Conservation (phyloP, 2,113 vertebrate genomes). For the Pseudorectes ferrugineus region DNA sequence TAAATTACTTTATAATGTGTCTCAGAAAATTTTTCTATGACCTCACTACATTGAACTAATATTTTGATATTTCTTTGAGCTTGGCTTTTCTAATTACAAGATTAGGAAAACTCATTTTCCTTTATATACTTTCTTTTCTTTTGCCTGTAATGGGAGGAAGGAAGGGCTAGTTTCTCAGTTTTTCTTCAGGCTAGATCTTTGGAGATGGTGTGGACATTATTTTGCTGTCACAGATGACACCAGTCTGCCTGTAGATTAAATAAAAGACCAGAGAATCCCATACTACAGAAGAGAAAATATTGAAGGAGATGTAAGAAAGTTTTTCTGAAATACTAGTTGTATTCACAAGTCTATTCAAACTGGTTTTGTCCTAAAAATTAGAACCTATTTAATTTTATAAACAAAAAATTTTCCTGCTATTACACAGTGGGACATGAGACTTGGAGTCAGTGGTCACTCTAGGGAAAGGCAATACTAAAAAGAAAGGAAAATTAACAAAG, state of each 20-base stretch:
- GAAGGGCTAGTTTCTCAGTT: background rate
- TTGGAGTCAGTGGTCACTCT: background rate
- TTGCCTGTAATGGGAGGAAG: background rate
- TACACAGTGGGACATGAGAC: background rate
- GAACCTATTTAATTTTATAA: background rate
- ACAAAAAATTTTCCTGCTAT: background rate
- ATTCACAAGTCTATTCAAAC: background rate
- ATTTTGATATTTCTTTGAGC: background rate
- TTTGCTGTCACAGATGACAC: background rate
- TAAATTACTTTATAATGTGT: background rate
- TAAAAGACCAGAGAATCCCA: background rate
- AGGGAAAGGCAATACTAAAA: background rate
- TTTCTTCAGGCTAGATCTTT: background rate
- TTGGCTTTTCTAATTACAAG: background rate
- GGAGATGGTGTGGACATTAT: background rate
- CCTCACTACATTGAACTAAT: background rate
- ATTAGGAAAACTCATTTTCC: background rate
- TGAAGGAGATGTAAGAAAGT: background rate
- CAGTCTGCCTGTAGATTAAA: background rate
- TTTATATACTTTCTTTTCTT: background rate
- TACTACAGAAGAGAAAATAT: background rate
- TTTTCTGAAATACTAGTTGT: background rate
- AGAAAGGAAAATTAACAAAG: background rate
- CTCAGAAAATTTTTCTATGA: background rate
- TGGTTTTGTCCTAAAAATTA: background rate